Conservation (phyloP, 2,113 vertebrate genomes). For the Thymallus thymallus region DNA sequence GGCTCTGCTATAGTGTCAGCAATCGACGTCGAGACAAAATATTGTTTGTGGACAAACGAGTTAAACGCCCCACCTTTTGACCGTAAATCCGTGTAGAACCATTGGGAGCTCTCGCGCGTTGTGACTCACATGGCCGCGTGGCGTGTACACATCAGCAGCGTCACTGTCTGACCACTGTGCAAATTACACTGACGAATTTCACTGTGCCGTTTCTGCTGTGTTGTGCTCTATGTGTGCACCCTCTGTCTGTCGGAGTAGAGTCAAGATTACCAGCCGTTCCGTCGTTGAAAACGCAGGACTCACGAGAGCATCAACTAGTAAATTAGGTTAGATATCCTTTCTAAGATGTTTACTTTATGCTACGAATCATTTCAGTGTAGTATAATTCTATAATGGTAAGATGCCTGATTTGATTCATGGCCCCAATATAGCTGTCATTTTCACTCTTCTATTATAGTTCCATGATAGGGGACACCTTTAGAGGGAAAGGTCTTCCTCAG, state of each 20-base stretch:
- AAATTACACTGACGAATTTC: conserved; percentile 1
- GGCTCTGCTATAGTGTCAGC: no score
- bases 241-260: conserved; percentile 4
- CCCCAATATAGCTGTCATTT: no score
- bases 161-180: no score
- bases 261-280: conserved; percentile 18
- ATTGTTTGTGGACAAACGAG: not conserved
- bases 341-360: no score
- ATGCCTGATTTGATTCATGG: no score
- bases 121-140: not conserved
- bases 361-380: no score
- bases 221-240: not conserved
- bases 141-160: not conserved
- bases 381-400: no score
- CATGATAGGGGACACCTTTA: no score
- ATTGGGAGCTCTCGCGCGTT: conserved; percentile 6
- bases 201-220: conserved; percentile 4
- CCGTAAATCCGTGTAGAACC: conserved; percentile 6
- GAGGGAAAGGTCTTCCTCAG: no score
- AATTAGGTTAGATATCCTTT: not conserved
- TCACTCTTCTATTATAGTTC: no score
- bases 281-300: not conserved
- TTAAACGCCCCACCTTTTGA: not conserved
- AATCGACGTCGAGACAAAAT: no score
- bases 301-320: conserved; percentile 21